Evolutionary conservation across 1,140 invertebrate species (phyloP), one percentile per base, ranked within the genome.

Genomic region (Ptiloglossa arizonensis): DNA sequence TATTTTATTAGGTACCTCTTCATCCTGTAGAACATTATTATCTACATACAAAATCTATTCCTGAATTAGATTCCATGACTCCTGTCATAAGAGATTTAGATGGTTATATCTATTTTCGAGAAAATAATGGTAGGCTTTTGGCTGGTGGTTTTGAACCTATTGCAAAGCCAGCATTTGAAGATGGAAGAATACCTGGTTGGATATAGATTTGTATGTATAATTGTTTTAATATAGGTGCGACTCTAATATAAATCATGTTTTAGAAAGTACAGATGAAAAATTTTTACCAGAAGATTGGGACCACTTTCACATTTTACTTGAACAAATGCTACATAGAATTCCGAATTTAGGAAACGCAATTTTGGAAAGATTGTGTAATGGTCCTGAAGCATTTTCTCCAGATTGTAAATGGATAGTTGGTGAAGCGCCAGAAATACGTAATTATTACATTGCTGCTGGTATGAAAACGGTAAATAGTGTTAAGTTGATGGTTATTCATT

Each of bases 371-470:
- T 91, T 99, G 17, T 96, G 95, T 82, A 98, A 98, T 90, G 96
- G 96, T 11, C 96, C 98, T 1, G 98, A 99, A 93, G 97, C 97
- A 48, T 99, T 99, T 93, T 98, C 98, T 38, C 98, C 97, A 0
- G 97, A 97, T 89, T 97, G 96, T 88, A 97, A 97, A 89, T 97
- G 96, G 96, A 97, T 97, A 56, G 93, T 99, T 19, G 98, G 98
- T 2, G 97, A 99, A 94, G 95, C 97, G 19, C 96, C 98, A 0
- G 98, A 99, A 94, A 96, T 99, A 77, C 94, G 95, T 85, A 99
- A 99, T 89, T 99, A 99, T 92, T 98, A 96, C 90, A 95, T 99
- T 27, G 98, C 98, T 5, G 97, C 98, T 70, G 98, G 98, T 44
- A 97, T 99, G 95, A 98, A 98, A 94, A 98, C 97, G 0, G 96